Conservation (phyloP, 2,113 vertebrate species). For the Nerophis lumbriciformis region DNA sequence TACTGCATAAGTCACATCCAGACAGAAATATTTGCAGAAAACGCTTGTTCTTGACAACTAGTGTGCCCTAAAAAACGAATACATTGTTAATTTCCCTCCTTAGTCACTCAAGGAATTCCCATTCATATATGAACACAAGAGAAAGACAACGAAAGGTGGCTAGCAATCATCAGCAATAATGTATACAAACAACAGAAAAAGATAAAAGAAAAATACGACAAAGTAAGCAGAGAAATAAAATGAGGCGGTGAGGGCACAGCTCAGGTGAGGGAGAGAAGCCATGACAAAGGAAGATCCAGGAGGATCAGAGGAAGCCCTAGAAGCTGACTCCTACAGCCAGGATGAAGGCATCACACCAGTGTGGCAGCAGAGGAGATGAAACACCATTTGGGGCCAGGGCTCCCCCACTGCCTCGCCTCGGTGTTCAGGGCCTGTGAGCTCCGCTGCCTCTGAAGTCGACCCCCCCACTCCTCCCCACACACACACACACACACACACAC, state of each 20-base stretch:
- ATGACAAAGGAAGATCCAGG: constrained; percentile 55
- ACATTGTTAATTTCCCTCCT: no score
- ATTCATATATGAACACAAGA: no score
- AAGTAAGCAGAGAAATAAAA: constrained; percentile 4
- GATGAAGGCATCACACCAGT: constrained; percentile 60
- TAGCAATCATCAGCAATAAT: no score
- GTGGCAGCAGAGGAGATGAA: constrained; percentile 67
- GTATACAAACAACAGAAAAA: background rate
- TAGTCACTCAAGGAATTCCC: no score
- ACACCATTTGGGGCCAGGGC: constrained; percentile 65
- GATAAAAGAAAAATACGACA: background rate
- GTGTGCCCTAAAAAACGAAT: no score
- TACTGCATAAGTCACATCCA: no score
- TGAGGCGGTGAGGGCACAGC: constrained; percentile 18
- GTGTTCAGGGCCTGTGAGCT: constrained; percentile 58
- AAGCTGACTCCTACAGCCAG: constrained; percentile 50
- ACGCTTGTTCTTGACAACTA: no score
- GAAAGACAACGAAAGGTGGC: no score
- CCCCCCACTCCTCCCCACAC: constrained; percentile 27
- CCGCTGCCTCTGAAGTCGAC: constrained; percentile 61
- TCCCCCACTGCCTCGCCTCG: constrained; percentile 63
- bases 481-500: no score
- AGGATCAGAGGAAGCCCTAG: constrained; percentile 61
- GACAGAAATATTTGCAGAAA: no score
- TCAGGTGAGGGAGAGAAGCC: constrained; percentile 28